Conservation (phyloP, 2,113 vertebrate genomes). For the Pterocles burchelli region DNA sequence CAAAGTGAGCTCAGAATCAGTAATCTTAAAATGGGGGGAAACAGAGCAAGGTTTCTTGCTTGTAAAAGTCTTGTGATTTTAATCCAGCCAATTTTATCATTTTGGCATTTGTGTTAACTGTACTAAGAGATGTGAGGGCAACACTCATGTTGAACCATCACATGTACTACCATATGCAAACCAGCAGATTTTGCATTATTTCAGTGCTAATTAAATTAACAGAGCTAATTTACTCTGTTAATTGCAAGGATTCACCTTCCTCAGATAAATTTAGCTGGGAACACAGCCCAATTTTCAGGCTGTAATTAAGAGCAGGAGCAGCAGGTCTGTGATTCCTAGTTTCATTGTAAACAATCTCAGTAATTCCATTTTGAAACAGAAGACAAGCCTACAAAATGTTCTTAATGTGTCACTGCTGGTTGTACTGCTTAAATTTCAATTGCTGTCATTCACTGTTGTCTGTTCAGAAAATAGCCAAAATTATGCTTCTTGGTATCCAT, state of each 20-base stretch:
- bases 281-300: background rate
- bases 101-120: background rate
- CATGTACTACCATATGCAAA: background rate
- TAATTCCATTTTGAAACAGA: background rate
- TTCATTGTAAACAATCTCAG: background rate
- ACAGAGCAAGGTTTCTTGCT: background rate
- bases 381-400: background rate
- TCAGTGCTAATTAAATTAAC: background rate
- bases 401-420: background rate
- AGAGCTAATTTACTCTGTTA: background rate
- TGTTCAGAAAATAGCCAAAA: background rate
- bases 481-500: background rate
- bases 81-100: background rate
- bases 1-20: background rate
- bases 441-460: background rate
- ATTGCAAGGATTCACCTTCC: slow-evolving; percentile 20
- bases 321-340: background rate
- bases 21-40: background rate
- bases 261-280: background rate
- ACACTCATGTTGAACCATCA: background rate
- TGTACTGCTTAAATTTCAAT: background rate
- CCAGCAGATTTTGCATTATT: background rate
- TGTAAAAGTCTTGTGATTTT: background rate
- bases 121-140: background rate
- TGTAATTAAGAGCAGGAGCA: slow-evolving; percentile 8